Conservation (phyloP, 2,113 vertebrate species). For the Lathamus discolor region DNA sequence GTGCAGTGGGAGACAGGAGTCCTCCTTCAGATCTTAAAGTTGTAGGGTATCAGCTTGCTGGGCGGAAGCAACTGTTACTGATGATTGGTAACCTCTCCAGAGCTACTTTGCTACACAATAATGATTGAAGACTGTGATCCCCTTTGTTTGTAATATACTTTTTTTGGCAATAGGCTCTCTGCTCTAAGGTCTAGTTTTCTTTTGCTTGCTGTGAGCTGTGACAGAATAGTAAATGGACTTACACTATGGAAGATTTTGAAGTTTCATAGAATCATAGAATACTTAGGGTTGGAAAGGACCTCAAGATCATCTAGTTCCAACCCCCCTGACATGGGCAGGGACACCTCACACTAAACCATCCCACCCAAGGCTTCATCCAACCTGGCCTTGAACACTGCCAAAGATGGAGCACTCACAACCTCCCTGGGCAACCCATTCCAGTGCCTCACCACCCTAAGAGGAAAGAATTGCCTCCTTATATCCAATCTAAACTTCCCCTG, state of each 20-base stretch:
- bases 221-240: not conserved
- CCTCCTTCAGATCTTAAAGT: not conserved
- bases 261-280: not conserved
- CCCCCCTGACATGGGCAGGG: no score
- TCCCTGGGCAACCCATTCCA: no score
- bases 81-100: not conserved
- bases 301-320: no score
- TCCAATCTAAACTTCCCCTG: no score
- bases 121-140: not conserved
- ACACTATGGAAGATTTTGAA: not conserved
- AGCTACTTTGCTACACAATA: not conserved
- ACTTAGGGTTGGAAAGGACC: no score
- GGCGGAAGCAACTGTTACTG: not conserved
- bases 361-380: no score
- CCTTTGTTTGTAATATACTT: not conserved
- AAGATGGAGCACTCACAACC: no score
- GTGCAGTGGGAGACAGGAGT: accelerated
- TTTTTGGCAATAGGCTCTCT: not conserved
- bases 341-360: no score
- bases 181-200: not conserved
- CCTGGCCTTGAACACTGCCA: no score
- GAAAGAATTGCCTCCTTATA: no score
- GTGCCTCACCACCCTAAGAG: no score
- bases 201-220: not conserved
- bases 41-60: not conserved